phyloP scores from a whole-genome alignment of 35 echinoderm and acorn worm species.

The Ptychodera flava region DNA sequence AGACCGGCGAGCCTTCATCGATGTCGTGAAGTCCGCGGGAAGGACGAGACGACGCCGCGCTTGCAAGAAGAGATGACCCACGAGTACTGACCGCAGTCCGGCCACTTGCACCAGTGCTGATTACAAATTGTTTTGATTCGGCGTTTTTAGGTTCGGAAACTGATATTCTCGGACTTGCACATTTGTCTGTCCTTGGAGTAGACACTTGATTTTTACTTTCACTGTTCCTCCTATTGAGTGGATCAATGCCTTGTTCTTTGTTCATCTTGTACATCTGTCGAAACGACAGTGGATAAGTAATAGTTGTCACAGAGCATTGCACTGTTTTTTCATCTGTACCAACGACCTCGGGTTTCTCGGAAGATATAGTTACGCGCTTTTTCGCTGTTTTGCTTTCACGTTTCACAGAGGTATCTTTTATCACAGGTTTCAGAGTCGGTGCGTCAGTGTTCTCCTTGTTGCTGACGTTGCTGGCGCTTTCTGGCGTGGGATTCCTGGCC shows the following conservation, averaged over 20 bases:
- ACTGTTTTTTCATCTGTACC: not conserved
- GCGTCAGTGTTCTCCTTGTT: not conserved
- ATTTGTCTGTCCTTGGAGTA: not conserved
- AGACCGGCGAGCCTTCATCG: not conserved
- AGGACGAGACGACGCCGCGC: too few species aligned
- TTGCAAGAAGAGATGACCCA: not conserved
- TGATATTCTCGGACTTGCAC: not conserved
- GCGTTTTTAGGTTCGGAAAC: not conserved
- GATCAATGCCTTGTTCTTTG: not conserved
- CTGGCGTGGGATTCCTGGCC: not conserved
- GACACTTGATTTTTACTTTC: not conserved
- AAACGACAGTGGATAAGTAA: not conserved
- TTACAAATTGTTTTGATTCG: not conserved
- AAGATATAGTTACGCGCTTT: not conserved
- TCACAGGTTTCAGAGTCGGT: not conserved
- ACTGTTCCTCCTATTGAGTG: not conserved
- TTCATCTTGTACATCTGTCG: not conserved
- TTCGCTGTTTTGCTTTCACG: not conserved
- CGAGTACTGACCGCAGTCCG: not conserved
- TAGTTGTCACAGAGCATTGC: not conserved
- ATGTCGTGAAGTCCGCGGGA: not conserved
- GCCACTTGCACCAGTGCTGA: not conserved
- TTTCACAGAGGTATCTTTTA: too few species aligned
- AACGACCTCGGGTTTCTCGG: not conserved
- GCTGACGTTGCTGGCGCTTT: not conserved